Base-by-base conservation (phyloP, 2,797 vertebrate species). In the Aythya fuligula region DNA sequence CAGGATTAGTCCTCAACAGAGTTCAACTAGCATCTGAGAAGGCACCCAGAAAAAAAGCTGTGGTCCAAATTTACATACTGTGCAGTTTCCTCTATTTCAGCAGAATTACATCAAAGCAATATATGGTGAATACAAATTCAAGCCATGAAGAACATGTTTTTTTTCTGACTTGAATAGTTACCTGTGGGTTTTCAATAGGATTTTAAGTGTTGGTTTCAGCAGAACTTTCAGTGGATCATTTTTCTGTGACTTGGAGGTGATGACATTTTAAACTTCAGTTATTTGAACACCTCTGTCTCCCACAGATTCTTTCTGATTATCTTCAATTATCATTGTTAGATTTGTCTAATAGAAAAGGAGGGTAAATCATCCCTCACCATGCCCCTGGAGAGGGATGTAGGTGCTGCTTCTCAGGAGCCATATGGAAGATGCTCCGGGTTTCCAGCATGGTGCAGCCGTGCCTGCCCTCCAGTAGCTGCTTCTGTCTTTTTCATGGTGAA, bases 311-410 rank as follows among this genome's bases (percentile, higher is more conserved):
- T 77, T 67, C 43, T 64, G 60, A 32, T 70, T 47, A 2, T 30
- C 66, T 83, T 60, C 19, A 39, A 8, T 87, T n/a, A 13, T 21
- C 34, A 8, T 34, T 39, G 47, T 14, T 13, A 7, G 28, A 13
- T 67, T 38, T 21, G 9, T 21, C 18, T 67, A 2, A 1, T 38
- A 21, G 22, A 10, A 5, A 51, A 34, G 57, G 32, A 13, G 25
- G 3, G 5, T 21, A 43, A 53, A 15, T 19, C 13, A 3, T 17
- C 19, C 7, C 32, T 38, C 67, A 8, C 9, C 1, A 1, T 41
- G 20, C 8, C 18, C 34, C 13, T 58, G 32, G 32, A 4, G 20
- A 25, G 34, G 32, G 60, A 25, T 61, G 66, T 11, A 19, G 73
- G n/a, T 53, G 25, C 32, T 72, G 45, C 41, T 58, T 36, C 41